Evolutionary conservation across 1,140 invertebrate species (phyloP), one percentile per base, ranked within the genome.

Genomic region (Lepidurus packardi): DNA sequence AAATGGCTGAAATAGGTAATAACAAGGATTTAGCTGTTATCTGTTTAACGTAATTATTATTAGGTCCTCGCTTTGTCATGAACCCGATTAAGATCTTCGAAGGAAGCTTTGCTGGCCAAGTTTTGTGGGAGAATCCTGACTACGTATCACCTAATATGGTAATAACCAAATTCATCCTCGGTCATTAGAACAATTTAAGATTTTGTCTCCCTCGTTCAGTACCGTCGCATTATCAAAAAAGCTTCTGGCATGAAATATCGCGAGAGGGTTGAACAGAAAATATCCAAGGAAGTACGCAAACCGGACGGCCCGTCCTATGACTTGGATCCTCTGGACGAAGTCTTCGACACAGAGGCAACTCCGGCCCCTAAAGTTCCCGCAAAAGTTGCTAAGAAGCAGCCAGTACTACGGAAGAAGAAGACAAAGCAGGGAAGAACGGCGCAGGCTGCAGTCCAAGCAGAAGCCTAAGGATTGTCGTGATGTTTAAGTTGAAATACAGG

Each of bases 71-170:
- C 86, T 97, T 99, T 89, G 94, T 97, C 0, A 87, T 99, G 81
- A 98, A 99, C 87, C 95, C 96, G 7, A 94, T 98, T 81, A 92
- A 92, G 84, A 90, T 94, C 80, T 99, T 99, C 87, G 91, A 91
- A 79, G 93, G 92, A n/a, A 98, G 96, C 84, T 99, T 99, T 87
- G 91, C 92, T 78, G 97, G 97, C 41, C 86, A 90, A 78, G 91
- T 95, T 21, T 85, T 99, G 25, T 99, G 96, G 93, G 92, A 96
- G 82, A 99, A 99, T 89, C 90, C 94, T 2, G 85, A 92, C 81
- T 99, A 97, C 87, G 87, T 97, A 1, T 94, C 95, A 80, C 98
- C 98, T 16, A 92, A 94, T 78, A 91, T 91, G 84, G 91, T 91
- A 87, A 84, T 76, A 79, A 16, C 78, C 75, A 77, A 41, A 73